Conservation (phyloP, 2,888 invertebrate genomes). For the Chaetogeoica ovagalla region DNA sequence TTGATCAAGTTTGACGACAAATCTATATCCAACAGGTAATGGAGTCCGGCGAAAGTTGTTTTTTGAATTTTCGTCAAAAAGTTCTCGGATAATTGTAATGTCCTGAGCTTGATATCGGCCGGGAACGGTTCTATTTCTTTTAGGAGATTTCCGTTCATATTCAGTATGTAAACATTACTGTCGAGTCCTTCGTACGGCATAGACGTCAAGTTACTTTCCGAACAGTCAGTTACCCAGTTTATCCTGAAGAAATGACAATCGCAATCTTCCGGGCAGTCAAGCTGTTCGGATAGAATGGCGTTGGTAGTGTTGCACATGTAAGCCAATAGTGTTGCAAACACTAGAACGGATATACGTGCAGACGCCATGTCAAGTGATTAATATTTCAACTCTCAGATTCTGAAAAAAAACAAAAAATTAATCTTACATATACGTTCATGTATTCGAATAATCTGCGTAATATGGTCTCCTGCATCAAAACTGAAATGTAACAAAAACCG, state of each 20-base stretch:
- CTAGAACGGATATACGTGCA: slow-evolving; percentile 19
- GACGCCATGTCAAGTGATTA: slow-evolving; percentile 35
- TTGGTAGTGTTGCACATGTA: slow-evolving; percentile 62
- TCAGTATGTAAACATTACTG: slow-evolving; percentile 71
- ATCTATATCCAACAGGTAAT: slow-evolving; percentile 72
- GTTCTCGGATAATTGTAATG: slow-evolving; percentile 73
- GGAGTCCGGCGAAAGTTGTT: slow-evolving; percentile 68
- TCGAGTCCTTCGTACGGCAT: slow-evolving; percentile 72
- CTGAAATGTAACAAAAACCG: background rate
- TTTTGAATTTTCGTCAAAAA: slow-evolving; percentile 65
- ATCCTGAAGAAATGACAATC: slow-evolving; percentile 76
- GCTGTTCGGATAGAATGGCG: slow-evolving; percentile 67
- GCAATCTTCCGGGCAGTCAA: slow-evolving; percentile 74
- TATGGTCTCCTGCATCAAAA: background rate
- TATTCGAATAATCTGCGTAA: background rate
- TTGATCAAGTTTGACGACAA: slow-evolving; percentile 70
- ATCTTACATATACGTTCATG: background rate
- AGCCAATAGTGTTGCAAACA: slow-evolving; percentile 32
- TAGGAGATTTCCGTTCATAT: slow-evolving; percentile 72
- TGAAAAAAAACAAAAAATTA: slow-evolving; percentile 11
- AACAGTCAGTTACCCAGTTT: slow-evolving; percentile 78
- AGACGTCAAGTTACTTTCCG: slow-evolving; percentile 72
- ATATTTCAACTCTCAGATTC: slow-evolving; percentile 7
- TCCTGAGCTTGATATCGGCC: slow-evolving; percentile 69
- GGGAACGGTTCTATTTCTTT: slow-evolving; percentile 67